Evolutionary conservation across 2,888 invertebrate genomes (phyloP), one percentile per base, ranked within the genome.

Genomic region (Brachylomia viminalis): DNA sequence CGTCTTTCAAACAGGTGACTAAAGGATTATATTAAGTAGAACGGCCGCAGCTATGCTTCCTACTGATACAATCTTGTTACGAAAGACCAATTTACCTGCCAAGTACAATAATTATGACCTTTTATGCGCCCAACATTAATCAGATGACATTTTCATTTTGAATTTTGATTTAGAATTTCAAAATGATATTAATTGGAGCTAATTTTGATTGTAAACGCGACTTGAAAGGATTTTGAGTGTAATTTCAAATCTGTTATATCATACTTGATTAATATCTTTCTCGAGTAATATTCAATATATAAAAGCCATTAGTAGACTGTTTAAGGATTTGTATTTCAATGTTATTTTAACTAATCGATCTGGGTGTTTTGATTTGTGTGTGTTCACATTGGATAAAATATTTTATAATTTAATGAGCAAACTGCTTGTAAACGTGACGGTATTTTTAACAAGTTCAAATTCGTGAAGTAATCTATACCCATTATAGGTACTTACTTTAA

Each of bases 201-300:
- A 80, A 84, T 77, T 84, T 77, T 61, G 47, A 72, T 69, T 49
- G 38, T 65, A 52, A 77, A 33, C 30, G 58, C 4, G 27, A 72
- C 33, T 72, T 77, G 77, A 83, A 77, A 84, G 71, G 64, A 27
- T 38, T 83, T 79, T 49, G 33, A 52, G 23, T 71, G 62, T 80
- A 68, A 84, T 84, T 81, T 58, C 15, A 61, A 84, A 72, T 75
- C 71, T 71, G 52, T 58, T 79, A 54, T 75, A 71, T 54, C 42
- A 20, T 52, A 52, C 17, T 42, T 30, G 30, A 76, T 80, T 74
- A 58, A 71, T 64, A 72, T 71, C 66, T 58, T 83, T 47, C 62
- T 66, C 10, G 7, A 61, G 33, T 62, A 59, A 72, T 67, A 64
- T 72, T 70, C 27, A 54, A 62, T 66, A 69, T n/a, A n/a, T 30